phyloP scores from a whole-genome alignment of 2,113 vertebrate genomes.

The Copsychus sechellarum region DNA sequence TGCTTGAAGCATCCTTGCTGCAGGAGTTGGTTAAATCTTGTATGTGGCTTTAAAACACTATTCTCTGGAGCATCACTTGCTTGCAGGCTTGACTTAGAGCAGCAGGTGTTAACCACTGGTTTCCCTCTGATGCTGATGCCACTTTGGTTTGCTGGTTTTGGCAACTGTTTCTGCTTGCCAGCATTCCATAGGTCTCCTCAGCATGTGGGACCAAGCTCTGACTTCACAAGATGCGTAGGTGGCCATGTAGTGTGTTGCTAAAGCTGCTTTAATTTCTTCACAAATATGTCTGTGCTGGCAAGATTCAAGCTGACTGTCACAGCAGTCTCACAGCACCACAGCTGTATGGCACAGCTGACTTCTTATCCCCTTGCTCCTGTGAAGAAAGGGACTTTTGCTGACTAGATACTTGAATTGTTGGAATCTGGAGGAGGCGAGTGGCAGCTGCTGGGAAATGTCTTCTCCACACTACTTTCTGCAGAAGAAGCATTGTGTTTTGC shows the following conservation, averaged over 20 bases:
- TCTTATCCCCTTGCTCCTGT: background rate
- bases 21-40: background rate
- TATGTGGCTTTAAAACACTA: background rate
- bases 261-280: background rate
- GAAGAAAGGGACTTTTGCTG: background rate
- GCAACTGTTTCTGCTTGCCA: background rate
- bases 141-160: background rate
- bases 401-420: background rate
- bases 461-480: background rate
- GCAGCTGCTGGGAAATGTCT: background rate
- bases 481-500: background rate
- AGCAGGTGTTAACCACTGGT: background rate
- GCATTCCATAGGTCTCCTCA: background rate
- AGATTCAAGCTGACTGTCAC: background rate
- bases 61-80: background rate
- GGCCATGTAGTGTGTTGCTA: background rate
- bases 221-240: background rate
- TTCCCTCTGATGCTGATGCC: accelerated
- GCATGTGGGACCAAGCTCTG: background rate
- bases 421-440: background rate
- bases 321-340: accelerated
- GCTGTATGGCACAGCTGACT: background rate
- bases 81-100: background rate
- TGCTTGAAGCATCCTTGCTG: background rate
- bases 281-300: background rate